Base-by-base conservation (phyloP, 2,888 invertebrate species). In the Brachypalpus laphriformis region DNA sequence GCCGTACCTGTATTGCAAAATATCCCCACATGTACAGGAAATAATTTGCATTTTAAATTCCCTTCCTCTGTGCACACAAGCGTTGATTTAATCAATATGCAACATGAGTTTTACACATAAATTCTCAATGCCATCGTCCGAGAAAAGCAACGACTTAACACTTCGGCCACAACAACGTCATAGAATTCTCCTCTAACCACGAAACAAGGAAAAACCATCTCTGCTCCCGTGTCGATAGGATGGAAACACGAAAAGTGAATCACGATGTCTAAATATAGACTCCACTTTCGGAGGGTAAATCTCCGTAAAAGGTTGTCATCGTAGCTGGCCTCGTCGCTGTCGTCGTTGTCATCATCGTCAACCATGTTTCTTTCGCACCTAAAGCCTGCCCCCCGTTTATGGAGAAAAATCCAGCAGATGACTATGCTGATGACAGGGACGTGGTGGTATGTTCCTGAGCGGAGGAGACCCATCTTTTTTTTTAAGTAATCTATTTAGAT, bases 231-330 rank as follows among this genome's bases (percentile, higher is more conserved):
- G 47, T 51, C 37, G 28, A 59, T 59, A 31, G 22, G 20, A 25
- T 42, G 18, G 25, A 25, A 56, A 63, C 72, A 72, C 71, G 47
- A 54, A 72, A 61, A 61, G 61, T 72, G 78, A 82, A 82, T 82
- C 78, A 78, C 72, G 72, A 70, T 54, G 40, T 72, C 72, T 82
- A 82, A 74, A 82, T 68, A 74, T 83, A 78, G 78, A 77, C 63
- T 8, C n/a, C 47, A 14, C 42, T 66, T 71, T 51, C 11, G 16
- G 14, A 54, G 31, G 45, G 75, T 56, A 61, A 34, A 72, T 72
- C 72, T 66, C 66, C 66, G 56, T 45, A 57, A 57, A 77, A 47
- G 65, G 59, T 59, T 49, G 34, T 49, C 47, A 25, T 20, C 18
- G 16, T 25, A 2, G 45, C 8, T 71, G 56, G 5, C 49, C 16